These are phyloP conservation scores for Phengaris alcon DNA, from an alignment of 2,888 invertebrate species.

Conservation along the genomic window DNA sequence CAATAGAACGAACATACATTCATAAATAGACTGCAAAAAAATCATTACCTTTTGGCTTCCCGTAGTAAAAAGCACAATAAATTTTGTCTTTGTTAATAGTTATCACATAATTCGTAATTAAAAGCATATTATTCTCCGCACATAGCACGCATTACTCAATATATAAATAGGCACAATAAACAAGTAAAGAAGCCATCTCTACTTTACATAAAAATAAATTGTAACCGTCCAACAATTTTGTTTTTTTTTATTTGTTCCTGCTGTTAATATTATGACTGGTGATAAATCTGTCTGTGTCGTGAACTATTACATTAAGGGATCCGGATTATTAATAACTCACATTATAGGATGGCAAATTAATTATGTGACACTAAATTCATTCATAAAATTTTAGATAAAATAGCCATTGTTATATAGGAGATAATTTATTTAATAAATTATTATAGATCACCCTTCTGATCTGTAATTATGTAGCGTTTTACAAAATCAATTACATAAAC, in stretches of 20 bases:
- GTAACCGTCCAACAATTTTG: slow-evolving; percentile 51
- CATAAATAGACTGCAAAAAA: too few relatives aligned
- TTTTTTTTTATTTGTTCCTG: slow-evolving; percentile 63
- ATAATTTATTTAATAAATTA: neutral
- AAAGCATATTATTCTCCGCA: neutral
- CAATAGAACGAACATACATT: too few relatives aligned
- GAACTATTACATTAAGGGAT: slow-evolving; percentile 28
- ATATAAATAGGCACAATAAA: slow-evolving; percentile 52
- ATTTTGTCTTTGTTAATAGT: neutral
- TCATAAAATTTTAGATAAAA: slow-evolving; percentile 12
- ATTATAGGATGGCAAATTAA: slow-evolving; percentile 24
- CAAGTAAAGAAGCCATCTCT: slow-evolving; percentile 67
- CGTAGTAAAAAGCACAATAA: neutral
- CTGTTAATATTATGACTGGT: slow-evolving; percentile 68
- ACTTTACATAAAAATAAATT: slow-evolving; percentile 72
- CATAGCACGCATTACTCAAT: neutral
- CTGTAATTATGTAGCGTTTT: neutral
- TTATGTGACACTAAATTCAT: slow-evolving; percentile 20
- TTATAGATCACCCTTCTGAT: neutral
- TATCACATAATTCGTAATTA: slow-evolving; percentile 18
- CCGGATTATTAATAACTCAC: slow-evolving; percentile 25
- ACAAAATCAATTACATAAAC: too few relatives aligned
- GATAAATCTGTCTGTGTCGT: slow-evolving; percentile 61
- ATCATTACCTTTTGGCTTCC: too few relatives aligned
- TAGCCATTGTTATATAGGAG: neutral